Evolutionary conservation across 2,113 vertebrate genomes (phyloP).

Genomic region (Enhydra lutris): DNA sequence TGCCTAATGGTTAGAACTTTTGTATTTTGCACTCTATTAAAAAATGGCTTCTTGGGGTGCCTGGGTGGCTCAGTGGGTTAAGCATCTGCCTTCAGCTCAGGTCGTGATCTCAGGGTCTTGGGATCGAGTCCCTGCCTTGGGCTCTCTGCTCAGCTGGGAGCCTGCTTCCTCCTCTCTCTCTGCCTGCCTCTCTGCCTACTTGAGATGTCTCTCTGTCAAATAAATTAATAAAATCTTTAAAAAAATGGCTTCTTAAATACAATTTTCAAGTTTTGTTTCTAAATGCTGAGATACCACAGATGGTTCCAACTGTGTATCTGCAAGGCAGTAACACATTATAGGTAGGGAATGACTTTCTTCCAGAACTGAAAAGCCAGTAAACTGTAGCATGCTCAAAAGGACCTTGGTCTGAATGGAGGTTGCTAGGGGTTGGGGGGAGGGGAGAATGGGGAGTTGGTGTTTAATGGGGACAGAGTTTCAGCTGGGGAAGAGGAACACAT

Average conservation of each 20-base stretch:
- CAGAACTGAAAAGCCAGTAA: background rate
- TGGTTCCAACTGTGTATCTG: background rate
- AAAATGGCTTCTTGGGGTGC: background rate
- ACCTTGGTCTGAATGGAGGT: background rate
- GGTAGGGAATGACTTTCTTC: background rate
- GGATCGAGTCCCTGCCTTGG: too few species aligned
- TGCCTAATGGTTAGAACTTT: background rate
- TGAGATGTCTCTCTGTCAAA: too few species aligned
- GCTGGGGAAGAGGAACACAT: background rate
- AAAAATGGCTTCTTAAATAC: background rate
- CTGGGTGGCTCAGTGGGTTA: too few species aligned
- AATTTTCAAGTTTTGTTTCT: slow-evolving; percentile 22
- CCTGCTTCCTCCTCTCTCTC: too few species aligned
- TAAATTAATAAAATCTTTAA: too few species aligned
- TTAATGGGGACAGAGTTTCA: background rate
- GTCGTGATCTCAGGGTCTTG: too few species aligned
- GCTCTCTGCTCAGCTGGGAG: too few species aligned
- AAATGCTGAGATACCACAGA: background rate
- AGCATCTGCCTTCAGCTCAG: too few species aligned
- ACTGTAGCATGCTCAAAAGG: background rate
- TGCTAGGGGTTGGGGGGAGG: background rate
- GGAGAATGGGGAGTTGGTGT: background rate
- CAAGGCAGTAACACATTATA: background rate
- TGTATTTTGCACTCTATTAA: background rate
- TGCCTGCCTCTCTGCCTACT: too few species aligned